Conservation (phyloP, 2,797 vertebrate species). For the Myotis vivesi region DNA sequence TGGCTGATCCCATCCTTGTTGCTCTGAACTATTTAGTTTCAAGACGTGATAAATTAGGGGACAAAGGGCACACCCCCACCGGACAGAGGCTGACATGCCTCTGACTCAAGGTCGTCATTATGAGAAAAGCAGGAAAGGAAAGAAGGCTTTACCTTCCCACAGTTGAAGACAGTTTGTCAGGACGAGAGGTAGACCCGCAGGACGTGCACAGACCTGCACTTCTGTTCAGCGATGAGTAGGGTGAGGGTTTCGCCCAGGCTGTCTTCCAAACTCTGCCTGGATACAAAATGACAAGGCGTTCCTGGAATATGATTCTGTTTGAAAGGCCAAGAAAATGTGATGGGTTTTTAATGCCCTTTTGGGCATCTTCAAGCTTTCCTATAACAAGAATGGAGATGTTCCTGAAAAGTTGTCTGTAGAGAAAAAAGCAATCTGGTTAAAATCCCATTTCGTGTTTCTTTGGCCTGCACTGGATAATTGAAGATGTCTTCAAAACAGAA, state of each 20-base stretch:
- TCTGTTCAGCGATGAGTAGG: background rate
- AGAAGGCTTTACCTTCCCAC: conserved; percentile 61
- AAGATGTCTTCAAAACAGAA: conserved; percentile 14
- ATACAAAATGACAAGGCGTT: conserved; percentile 53
- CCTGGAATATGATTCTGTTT: conserved; percentile 39
- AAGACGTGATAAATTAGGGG: conserved; percentile 41
- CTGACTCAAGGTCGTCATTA: conserved; percentile 48
- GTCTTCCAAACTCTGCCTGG: conserved; percentile 15
- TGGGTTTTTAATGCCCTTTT: conserved; percentile 19
- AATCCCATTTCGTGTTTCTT: conserved; percentile 11
- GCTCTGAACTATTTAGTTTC: background rate
- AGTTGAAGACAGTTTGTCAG: conserved; percentile 39
- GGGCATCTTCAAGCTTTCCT: background rate
- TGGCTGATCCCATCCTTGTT: background rate
- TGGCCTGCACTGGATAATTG: background rate
- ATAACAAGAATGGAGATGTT: conserved; percentile 9
- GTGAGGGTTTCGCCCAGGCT: background rate
- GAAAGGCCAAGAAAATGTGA: conserved; percentile 57
- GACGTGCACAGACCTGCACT: background rate
- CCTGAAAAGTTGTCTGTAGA: conserved; percentile 28
- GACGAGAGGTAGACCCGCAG: background rate
- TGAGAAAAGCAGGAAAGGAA: conserved; percentile 55
- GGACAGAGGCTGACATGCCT: conserved; percentile 4
- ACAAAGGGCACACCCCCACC: background rate
- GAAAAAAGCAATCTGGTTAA: conserved; percentile 10